Evolutionary conservation across 1,140 invertebrate species (phyloP), one percentile per base, ranked within the genome.

Genomic region (Heliothis virescens): DNA sequence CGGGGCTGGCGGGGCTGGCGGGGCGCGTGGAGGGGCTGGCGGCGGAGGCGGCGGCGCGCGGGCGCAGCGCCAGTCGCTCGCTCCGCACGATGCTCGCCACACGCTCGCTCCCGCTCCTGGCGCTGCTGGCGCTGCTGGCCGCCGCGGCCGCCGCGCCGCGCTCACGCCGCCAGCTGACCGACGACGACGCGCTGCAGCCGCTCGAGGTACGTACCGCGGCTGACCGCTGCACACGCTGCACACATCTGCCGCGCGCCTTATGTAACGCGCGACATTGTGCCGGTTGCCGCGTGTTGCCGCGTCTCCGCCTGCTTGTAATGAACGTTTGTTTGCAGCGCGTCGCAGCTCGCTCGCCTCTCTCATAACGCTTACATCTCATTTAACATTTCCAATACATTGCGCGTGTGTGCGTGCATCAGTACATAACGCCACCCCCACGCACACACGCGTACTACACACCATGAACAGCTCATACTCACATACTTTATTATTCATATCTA

Each of bases 141-240:
- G 34, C 81, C 83, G 65, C 85, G 50, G 9, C 73, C 85, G 53
- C 76, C 65, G 82, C 82, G 47, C 81, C 85, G 16, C 77, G 21
- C 72, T 65, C 72, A 62, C 85, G 87, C 63, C 76, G 91, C 11
- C 91, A 93, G 78, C 90, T 93, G 65, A 86, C 90, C 72, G 90
- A 89, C 80, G 91, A 92, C 84, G 80, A 91, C 82, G 60, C 87
- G 15, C 84, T 93, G 81, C 92, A 93, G 87, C 92, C 92, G 26
- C 83, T 93, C 73, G 87, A 92, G 76, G 90, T 92, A 29, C 71
- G 21, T 26, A 2, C 2, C 53, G 11, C 69, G 26, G 3, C 7
- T 21, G 21, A 53, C n/a, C 34, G 11, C 67, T 71, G 67, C 13
- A 1, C 67, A 15, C n/a, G 21, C 34, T n/a, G 26, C 47, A 63